Percentiles rank a stretch among this genome's conserved stretches.
Conservation (phyloP, 2,888 invertebrate genomes). For the Tolmerus cingulatus region DNA sequence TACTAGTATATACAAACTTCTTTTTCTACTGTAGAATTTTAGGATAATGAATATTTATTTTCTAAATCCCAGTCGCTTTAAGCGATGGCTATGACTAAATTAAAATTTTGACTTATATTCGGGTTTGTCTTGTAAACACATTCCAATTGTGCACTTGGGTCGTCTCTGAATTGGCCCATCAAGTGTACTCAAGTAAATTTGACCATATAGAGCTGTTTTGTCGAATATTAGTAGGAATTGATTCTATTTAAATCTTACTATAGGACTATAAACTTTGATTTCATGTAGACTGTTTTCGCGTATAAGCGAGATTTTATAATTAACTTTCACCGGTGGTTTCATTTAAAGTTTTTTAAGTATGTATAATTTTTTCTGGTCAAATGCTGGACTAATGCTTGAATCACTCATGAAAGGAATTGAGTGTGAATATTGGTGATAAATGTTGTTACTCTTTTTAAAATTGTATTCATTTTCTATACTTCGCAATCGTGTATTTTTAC, state of each 20-base stretch:
- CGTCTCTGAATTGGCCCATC: background rate
- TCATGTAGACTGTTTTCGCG: background rate
- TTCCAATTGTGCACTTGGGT: background rate
- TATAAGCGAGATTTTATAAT: background rate
- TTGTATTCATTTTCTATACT: background rate
- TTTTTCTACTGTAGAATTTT: conserved; percentile 13
- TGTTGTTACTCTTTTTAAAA: background rate
- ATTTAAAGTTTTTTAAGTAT: background rate
- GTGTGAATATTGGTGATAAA: background rate
- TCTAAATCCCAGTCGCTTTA: background rate
- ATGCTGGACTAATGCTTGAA: background rate
- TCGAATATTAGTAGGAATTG: background rate
- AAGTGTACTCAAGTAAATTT: background rate
- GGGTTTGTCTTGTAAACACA: conserved; percentile 1
- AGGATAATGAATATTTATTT: background rate
- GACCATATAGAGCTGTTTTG: background rate
- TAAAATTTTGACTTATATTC: background rate
- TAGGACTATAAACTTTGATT: background rate
- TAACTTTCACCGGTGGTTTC: background rate
- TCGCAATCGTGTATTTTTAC: background rate
- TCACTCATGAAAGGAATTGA: background rate
- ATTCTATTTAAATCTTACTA: background rate
- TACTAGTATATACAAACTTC: background rate
- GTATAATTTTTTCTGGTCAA: background rate
- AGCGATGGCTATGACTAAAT: background rate